A percentile compares a stretch with the other conserved stretches of the same genome.
Conservation (phyloP, 2,797 vertebrate species). For the Argentina silus region DNA sequence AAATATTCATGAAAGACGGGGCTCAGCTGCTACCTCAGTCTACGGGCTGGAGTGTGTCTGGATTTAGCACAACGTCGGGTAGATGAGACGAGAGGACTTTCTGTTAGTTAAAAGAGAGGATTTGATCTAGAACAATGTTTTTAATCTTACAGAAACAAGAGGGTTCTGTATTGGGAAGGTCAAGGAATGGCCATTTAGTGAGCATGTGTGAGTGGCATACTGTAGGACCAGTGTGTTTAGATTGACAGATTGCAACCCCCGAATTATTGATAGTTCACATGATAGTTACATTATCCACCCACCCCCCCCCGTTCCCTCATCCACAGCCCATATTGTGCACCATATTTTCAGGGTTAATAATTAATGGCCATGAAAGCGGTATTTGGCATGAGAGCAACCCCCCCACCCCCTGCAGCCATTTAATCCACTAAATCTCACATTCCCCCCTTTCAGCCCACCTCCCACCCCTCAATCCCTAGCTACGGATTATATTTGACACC, state of each 20-base stretch:
- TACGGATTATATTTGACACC: slow-evolving; percentile 21
- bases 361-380: slow-evolving; percentile 48
- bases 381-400: slow-evolving; percentile 42
- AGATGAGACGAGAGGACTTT: no score
- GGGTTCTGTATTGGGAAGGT: no score
- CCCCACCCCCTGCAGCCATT: slow-evolving; percentile 27
- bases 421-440: slow-evolving; percentile 39
- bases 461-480: slow-evolving; percentile 7
- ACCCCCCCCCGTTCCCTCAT: slow-evolving; percentile 4
- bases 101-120: no score
- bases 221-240: background rate
- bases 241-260: no score
- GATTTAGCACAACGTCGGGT: background rate
- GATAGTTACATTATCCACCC: no score
- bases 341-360: slow-evolving; percentile 59
- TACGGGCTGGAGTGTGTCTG: background rate
- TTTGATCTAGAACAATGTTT: no score
- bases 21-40: background rate
- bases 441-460: background rate
- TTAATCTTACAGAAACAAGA: no score
- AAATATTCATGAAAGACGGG: slow-evolving; percentile 29
- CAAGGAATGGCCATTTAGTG: background rate
- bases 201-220: background rate
- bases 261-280: no score
- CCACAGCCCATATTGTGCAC: slow-evolving; percentile 49